Base-by-base conservation (phyloP, 2,888 invertebrate species). In the Flexamia atlantica region DNA sequence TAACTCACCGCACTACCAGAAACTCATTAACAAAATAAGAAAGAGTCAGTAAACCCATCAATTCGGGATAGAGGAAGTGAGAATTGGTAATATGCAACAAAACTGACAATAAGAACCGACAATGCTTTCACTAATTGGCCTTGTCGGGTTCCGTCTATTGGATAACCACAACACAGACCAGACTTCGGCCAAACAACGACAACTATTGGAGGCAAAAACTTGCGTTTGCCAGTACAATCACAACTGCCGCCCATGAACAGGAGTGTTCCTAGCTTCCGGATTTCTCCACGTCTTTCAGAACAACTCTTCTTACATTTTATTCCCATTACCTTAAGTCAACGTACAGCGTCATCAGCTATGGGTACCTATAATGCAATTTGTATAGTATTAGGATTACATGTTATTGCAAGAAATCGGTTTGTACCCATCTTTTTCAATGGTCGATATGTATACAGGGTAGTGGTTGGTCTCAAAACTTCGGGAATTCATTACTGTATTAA, bases 61-160 rank as follows among this genome's bases (percentile, higher is more conserved):
- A 12, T 20, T 57, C 57, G 9, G 57, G 9, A 10, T 57, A 30
- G 14, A 64, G 64, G 64, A 64, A 64, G 64, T 64, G 30, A 28
- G 3, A 64, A 64, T 53, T 30, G 64, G 14, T 64, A 23, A 23
- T 23, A 28, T 64, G 64, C 14, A 64, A 64, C 64, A 28, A 53
- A n/a, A 64, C n/a, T 28, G 20, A n/a, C 64, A 64, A 64, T 64
- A 64, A 64, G 64, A 64, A 36, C 20, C 40, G 70, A 70, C 70
- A 36, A 70, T 70, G 70, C 70, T 70, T 36, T 36, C 70, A 70
- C 70, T 70, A 70, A 70, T 70, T 70, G 70, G 70, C 70, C 70
- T 70, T 70, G 70, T n/a, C 36, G 70, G 36, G 70, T 70, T 70
- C 70, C 70, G 70, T 32, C 40, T 70, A 9, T 70, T 70, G 70